phyloP scores from a whole-genome alignment of 2,888 invertebrate species.

The Phasia obesa region DNA sequence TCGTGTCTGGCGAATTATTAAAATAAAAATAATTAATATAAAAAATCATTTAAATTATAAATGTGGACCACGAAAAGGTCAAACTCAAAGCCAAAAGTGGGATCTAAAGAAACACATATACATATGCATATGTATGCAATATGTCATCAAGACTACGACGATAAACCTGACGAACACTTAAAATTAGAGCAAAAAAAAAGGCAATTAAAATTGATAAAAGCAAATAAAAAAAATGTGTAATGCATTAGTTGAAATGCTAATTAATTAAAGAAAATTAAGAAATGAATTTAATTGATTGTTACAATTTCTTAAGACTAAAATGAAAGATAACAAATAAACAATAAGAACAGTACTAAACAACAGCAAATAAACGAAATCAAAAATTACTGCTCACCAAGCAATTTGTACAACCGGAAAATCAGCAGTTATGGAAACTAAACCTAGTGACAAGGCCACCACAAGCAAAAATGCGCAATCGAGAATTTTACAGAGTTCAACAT shows the following conservation, averaged over 20 bases:
- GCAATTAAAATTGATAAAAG: constrained; percentile 13
- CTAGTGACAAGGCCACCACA: constrained; percentile 41
- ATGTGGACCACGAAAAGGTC: constrained; percentile 62
- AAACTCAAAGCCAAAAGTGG: constrained; percentile 34
- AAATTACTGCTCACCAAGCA: not conserved
- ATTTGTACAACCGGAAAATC: constrained; percentile 1
- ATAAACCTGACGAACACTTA: not conserved
- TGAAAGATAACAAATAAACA: constrained; percentile 34
- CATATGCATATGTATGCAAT: constrained; percentile 2
- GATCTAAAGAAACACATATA: constrained; percentile 26
- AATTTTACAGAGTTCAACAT: not conserved
- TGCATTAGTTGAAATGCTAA: constrained; percentile 52
- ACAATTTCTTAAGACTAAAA: constrained; percentile 43
- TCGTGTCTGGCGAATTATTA: constrained; percentile 63
- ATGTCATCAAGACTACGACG: constrained; percentile 39
- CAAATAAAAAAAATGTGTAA: constrained; percentile 4
- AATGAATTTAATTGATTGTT: constrained; percentile 34
- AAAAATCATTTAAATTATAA: constrained; percentile 61
- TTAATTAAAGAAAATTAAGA: constrained; percentile 44
- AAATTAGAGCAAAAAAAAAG: constrained; percentile 55
- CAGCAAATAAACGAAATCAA: not conserved
- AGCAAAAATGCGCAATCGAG: constrained; percentile 32
- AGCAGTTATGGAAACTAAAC: constrained; percentile 66
- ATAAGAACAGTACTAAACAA: not conserved
- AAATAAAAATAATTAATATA: constrained; percentile 59